These are phyloP conservation scores for Paracanthobrama guichenoti DNA, from an alignment of 2,113 vertebrate species.

Conservation along the genomic window DNA sequence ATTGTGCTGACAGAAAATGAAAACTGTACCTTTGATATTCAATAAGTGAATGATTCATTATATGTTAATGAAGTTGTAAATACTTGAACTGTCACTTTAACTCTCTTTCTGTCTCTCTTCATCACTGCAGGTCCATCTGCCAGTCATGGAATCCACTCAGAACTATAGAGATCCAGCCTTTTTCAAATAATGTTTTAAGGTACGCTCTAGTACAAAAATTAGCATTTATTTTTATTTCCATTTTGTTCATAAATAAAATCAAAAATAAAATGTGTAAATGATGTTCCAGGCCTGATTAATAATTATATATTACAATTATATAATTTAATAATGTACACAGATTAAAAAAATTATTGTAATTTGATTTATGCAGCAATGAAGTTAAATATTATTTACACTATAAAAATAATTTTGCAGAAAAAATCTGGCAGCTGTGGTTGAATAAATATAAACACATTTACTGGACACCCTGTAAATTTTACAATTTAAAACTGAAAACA, in stretches of 20 bases:
- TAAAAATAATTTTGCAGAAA: too few species aligned
- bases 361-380: too few species aligned
- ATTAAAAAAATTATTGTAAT: neutral
- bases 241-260: neutral
- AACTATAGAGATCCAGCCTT: neutral
- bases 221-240: neutral
- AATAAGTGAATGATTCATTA: neutral
- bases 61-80: neutral
- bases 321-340: neutral
- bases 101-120: neutral
- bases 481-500: too few species aligned
- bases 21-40: neutral
- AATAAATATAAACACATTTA: too few species aligned
- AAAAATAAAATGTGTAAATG: neutral
- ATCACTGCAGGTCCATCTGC: slow-evolving; percentile 9
- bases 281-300: neutral
- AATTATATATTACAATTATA: neutral
- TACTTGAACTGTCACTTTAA: neutral
- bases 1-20: neutral
- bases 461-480: too few species aligned
- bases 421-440: too few species aligned
- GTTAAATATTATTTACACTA: neutral
- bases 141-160: neutral
- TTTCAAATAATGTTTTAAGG: neutral
- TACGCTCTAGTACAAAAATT: neutral